Base-by-base conservation (phyloP, 1,140 invertebrate genomes). In the Elymnias hypermnestra region DNA sequence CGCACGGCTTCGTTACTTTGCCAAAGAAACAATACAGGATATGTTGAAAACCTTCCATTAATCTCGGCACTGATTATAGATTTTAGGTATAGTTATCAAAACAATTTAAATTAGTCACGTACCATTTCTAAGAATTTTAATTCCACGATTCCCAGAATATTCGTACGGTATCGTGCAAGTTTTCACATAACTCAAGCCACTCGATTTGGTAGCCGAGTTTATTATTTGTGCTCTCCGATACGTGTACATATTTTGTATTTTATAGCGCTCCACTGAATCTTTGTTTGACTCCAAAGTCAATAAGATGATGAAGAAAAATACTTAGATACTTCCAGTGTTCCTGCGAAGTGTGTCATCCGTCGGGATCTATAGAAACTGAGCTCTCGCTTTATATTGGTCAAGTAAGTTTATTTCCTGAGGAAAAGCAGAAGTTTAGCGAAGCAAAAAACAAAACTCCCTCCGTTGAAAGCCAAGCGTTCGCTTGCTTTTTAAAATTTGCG, bases 121-220 rank as follows among this genome's bases (percentile, higher is more conserved):
- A 14, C 25, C 21, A 3, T 28, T 58, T 65, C 61, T 33, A 50
- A 48, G 29, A 18, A 42, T 22, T 56, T 54, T 72, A 70, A 14
- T 44, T 67, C 49, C 29, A 4, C 28, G 57, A 42, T 29, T 49
- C 41, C 43, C 57, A 51, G 57, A 57, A 55, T 45, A 42, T 48
- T 58, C 46, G 48, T 51, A 54, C 58, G 49, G 56, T 58, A 69
- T 76, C 66, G 72, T 41, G 29, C 64, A 83, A 83, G 63, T 83
- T 83, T 83, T 53, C 72, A 66, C 78, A 83, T 79, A 83, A 79
- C 63, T 83, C 73, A 83, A 58, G 56, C 65, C 72, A 79, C 72
- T 79, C 78, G 78, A 83, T 83, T 78, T 74, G 72, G 59, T 72
- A 67, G 53, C 52, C 26, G 53, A 71, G 64, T 79, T 72, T 79